A percentile compares a stretch with the other conserved stretches of the same genome.
Evolutionary conservation across 2,113 vertebrate species (phyloP).

Genomic region (Benitochromis conjunctus): DNA sequence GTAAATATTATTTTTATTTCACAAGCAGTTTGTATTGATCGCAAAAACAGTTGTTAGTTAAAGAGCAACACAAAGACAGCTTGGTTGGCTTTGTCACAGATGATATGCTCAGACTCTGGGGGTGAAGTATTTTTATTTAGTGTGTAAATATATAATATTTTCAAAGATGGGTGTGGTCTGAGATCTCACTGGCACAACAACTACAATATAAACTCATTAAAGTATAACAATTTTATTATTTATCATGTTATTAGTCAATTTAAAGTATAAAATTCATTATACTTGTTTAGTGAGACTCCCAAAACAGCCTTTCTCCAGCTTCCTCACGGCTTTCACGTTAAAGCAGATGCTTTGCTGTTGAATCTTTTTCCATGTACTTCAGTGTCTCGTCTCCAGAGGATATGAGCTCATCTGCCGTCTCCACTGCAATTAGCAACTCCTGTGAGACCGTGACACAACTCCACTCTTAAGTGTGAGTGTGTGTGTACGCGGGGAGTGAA

Average conservation of each 20-base stretch:
- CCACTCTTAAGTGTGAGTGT: neutral
- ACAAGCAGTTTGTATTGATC: neutral
- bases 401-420: slow-evolving; percentile 20
- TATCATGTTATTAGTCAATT: neutral
- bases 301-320: neutral
- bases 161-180: neutral
- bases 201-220: neutral
- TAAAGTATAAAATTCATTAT: neutral
- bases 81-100: neutral
- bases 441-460: neutral
- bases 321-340: neutral
- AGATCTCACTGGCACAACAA: neutral
- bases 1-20: too few species aligned
- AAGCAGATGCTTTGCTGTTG: neutral
- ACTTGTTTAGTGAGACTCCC: neutral
- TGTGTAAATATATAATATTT: neutral
- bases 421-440: slow-evolving; percentile 24
- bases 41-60: neutral
- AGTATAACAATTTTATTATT: neutral
- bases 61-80: neutral
- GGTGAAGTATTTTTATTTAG: neutral
- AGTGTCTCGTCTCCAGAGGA: neutral
- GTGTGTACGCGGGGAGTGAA: neutral
- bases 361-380: neutral
- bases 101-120: neutral